Conservation (phyloP, 2,797 vertebrate genomes). For the Dermochelys coriacea region DNA sequence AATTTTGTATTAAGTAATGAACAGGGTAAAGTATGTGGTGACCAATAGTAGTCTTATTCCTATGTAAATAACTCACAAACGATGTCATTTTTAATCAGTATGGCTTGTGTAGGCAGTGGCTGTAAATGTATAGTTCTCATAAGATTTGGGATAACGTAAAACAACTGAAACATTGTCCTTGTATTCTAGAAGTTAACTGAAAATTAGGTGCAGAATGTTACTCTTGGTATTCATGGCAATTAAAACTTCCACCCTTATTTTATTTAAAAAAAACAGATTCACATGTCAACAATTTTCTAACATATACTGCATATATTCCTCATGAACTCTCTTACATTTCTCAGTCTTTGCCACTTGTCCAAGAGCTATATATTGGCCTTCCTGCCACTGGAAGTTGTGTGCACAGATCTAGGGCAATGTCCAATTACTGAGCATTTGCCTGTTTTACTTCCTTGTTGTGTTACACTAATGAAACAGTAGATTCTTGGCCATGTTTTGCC, state of each 20-base stretch:
- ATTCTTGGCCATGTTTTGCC: not conserved
- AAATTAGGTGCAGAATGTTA: constrained; percentile 11
- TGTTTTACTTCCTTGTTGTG: not conserved
- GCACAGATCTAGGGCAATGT: not conserved
- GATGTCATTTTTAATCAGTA: constrained; percentile 62
- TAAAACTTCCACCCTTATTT: not conserved
- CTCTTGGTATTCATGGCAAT: constrained; percentile 13
- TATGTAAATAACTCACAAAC: constrained; percentile 59
- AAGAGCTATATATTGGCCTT: too few relatives aligned
- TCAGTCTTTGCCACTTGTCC: too few relatives aligned
- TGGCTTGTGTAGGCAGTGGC: constrained; percentile 16
- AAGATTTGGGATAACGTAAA: constrained; percentile 13
- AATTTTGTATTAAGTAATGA: constrained; percentile 45
- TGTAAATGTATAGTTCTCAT: constrained; percentile 45
- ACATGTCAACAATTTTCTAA: not conserved
- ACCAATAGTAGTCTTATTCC: constrained; percentile 59
- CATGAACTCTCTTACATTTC: constrained; percentile 16
- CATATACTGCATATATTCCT: not conserved
- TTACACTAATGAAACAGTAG: not conserved
- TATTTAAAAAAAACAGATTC: constrained; percentile 21
- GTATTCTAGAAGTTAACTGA: constrained; percentile 12
- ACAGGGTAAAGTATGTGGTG: constrained; percentile 53
- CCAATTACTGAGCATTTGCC: not conserved
- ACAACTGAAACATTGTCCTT: not conserved
- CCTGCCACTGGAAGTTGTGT: too few relatives aligned